Evolutionary conservation across 2,797 vertebrate genomes (phyloP).

Genomic region (Prunella strophiata): DNA sequence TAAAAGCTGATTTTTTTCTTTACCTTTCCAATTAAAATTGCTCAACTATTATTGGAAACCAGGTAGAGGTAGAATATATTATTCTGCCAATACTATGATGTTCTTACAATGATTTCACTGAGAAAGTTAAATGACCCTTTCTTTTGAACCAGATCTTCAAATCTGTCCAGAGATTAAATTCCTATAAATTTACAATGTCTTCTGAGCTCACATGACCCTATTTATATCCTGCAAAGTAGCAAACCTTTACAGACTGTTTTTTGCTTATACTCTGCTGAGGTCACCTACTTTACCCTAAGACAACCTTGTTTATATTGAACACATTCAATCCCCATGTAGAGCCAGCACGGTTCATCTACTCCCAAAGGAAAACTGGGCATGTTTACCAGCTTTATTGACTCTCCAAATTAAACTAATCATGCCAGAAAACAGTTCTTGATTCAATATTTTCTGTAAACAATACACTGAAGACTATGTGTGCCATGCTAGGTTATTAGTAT

Average conservation of each 20-base stretch:
- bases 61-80: neutral
- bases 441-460: neutral
- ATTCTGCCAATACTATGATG: neutral
- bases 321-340: neutral
- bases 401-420: neutral
- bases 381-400: neutral
- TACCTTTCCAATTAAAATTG: neutral
- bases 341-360: neutral
- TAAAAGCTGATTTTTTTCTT: neutral
- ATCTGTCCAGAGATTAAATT: neutral
- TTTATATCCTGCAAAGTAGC: neutral
- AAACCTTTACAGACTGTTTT: neutral
- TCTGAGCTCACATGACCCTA: neutral
- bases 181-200: neutral
- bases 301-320: neutral
- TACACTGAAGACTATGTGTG: neutral
- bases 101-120: neutral
- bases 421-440: neutral
- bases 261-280: neutral
- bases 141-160: neutral
- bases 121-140: neutral
- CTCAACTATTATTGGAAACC: neutral
- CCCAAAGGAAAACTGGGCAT: neutral
- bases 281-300: neutral
- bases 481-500: neutral